A percentile compares a stretch with the other conserved stretches of the same genome.
phyloP scores from a whole-genome alignment of 2,797 vertebrate species.

The Thunnus albacares region DNA sequence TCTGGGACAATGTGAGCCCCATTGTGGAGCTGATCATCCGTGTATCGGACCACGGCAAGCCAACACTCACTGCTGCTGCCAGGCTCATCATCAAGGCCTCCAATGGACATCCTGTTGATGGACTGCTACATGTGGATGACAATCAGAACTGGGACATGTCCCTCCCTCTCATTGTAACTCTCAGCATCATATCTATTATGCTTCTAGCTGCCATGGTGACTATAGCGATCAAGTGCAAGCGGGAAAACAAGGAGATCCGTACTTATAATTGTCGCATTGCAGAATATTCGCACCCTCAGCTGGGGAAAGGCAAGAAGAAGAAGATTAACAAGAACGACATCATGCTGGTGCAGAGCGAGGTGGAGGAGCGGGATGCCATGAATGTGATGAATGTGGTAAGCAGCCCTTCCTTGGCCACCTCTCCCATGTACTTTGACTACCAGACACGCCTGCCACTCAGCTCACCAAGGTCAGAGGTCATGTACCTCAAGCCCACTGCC shows the following conservation, averaged over 20 bases:
- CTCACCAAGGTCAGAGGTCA: conserved; percentile 99
- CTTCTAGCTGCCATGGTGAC: conserved; percentile 98
- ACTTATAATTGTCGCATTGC: conserved; percentile 99
- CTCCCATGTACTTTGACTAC: conserved; percentile 99
- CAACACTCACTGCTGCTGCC: conserved; percentile 93
- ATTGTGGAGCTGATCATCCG: conserved; percentile 96
- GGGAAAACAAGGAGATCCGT: conserved; percentile 99
- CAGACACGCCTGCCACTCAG: conserved; percentile 99
- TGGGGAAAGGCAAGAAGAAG: conserved; percentile 98
- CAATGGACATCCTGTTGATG: conserved; percentile 92
- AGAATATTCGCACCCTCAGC: conserved; percentile 98
- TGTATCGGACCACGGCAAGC: conserved; percentile 97
- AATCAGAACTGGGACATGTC: conserved; percentile 98
- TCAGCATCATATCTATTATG: conserved; percentile 98
- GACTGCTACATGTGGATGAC: conserved; percentile 93
- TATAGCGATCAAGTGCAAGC: conserved; percentile 97
- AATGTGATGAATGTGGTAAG: conserved; percentile 99
- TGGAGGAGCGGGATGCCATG: conserved; percentile 98
- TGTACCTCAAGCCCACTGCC: conserved; percentile 99
- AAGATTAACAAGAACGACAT: conserved; percentile 99
- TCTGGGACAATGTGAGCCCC: conserved; percentile 95
- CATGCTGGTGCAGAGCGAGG: conserved; percentile 99
- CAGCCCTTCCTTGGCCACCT: conserved; percentile 99
- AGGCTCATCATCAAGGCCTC: conserved; percentile 95
- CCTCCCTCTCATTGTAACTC: conserved; percentile 95